These are phyloP conservation scores for Talpa occidentalis DNA, from an alignment of 2,113 vertebrate genomes.

Conservation along the genomic window DNA sequence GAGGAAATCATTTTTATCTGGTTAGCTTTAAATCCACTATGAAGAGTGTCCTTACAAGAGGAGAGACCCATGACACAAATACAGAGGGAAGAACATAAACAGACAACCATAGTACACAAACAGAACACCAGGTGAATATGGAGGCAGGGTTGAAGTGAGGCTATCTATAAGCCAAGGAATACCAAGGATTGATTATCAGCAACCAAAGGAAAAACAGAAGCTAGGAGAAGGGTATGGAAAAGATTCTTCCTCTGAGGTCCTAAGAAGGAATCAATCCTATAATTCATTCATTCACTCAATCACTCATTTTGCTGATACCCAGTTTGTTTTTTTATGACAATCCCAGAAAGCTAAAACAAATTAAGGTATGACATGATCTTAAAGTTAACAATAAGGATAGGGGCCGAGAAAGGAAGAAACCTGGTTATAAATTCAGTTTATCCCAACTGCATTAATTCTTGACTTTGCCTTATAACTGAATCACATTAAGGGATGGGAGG, in stretches of 20 bases:
- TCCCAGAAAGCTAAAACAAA: background rate
- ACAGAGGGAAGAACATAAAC: background rate
- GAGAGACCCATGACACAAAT: background rate
- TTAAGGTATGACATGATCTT: background rate
- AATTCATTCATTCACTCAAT: background rate
- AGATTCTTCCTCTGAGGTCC: background rate
- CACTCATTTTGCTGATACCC: background rate
- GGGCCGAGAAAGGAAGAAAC: slow-evolving; percentile 37
- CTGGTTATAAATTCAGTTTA: background rate
- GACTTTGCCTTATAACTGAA: slow-evolving; percentile 40
- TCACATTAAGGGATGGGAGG: background rate
- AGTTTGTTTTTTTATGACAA: background rate
- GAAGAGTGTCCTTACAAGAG: background rate
- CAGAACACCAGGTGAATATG: rapidly evolving
- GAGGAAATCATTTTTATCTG: background rate
- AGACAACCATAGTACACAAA: background rate
- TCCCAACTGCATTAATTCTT: slow-evolving; percentile 9
- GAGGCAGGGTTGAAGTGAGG: background rate
- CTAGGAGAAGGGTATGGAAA: background rate
- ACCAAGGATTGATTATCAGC: background rate
- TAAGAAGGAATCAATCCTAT: background rate
- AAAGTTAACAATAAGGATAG: slow-evolving; percentile 1
- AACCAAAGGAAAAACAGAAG: background rate
- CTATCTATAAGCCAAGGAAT: background rate
- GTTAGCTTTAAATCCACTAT: background rate